Conservation (phyloP, 2,888 invertebrate species). For the Sphaerophoria taeniata region DNA sequence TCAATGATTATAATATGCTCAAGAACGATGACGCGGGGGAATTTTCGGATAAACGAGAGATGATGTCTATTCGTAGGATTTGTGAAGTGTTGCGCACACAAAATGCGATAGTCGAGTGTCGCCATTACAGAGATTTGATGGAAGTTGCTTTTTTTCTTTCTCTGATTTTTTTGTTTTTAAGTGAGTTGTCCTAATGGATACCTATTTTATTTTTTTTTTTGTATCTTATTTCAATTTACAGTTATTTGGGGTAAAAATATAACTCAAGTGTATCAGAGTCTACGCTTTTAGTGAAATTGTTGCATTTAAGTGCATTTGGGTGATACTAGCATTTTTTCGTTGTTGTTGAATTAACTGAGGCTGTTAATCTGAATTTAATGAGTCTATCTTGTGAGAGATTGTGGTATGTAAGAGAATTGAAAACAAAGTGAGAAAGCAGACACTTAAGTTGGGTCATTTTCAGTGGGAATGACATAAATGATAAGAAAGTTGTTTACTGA, state of each 20-base stretch:
- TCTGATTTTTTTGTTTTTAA: conserved; percentile 34
- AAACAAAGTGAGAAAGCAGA: conserved; percentile 8
- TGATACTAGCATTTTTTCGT: conserved; percentile 37
- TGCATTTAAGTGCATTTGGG: conserved; percentile 50
- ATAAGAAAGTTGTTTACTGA: conserved; percentile 28
- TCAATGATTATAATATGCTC: conserved; percentile 49
- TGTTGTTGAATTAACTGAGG: conserved; percentile 29
- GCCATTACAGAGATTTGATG: conserved; percentile 73
- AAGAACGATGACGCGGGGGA: not conserved
- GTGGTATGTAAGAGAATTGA: not conserved
- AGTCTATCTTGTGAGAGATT: conserved; percentile 31
- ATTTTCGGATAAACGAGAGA: not conserved
- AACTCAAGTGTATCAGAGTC: conserved; percentile 42
- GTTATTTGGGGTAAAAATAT: conserved; percentile 41
- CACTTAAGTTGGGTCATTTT: conserved; percentile 20
- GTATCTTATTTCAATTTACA: conserved; percentile 46
- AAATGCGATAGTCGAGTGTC: conserved; percentile 68
- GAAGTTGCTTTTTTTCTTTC: conserved; percentile 36
- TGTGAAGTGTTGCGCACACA: conserved; percentile 69
- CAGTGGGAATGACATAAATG: conserved; percentile 12
- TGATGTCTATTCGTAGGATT: conserved; percentile 37
- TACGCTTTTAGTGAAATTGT: conserved; percentile 57
- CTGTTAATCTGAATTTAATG: conserved; percentile 35
- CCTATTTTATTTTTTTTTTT: conserved; percentile 20
- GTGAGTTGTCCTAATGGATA: conserved; percentile 67